Conservation (phyloP, 2,888 invertebrate species). For the Scaptomyza tumidula region DNA sequence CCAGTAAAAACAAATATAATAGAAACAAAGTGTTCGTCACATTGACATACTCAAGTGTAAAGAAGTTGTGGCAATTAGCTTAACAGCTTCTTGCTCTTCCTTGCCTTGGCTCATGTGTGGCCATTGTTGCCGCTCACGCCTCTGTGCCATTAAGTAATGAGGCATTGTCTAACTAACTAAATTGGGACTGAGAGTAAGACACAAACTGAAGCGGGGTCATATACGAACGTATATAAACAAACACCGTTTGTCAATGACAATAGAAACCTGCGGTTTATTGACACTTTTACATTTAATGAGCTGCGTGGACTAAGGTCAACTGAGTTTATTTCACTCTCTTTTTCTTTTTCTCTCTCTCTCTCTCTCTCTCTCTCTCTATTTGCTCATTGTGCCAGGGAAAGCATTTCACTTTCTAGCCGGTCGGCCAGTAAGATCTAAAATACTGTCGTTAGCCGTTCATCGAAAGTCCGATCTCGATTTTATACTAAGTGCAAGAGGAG, state of each 20-base stretch:
- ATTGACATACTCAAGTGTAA: constrained; percentile 75
- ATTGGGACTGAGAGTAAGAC: constrained; percentile 2
- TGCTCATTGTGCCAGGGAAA: constrained; percentile 14
- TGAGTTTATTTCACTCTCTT: constrained; percentile 45
- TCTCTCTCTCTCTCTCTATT: constrained; percentile 16
- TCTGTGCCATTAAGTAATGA: constrained; percentile 82
- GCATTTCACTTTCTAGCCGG: constrained; percentile 39
- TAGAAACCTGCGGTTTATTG: constrained; percentile 64
- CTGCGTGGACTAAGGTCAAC: constrained; percentile 54
- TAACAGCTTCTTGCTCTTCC: constrained; percentile 72
- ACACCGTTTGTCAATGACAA: constrained; percentile 45
- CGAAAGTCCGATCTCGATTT: constrained; percentile 1
- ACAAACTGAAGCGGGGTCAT: background rate
- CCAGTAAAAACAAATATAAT: constrained; percentile 23
- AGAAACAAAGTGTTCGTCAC: constrained; percentile 56
- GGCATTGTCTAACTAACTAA: constrained; percentile 56
- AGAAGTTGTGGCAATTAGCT: constrained; percentile 77
- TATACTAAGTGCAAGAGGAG: too few species aligned
- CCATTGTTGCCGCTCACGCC: constrained; percentile 40
- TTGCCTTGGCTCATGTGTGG: constrained; percentile 35
- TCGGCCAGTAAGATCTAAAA: constrained; percentile 12
- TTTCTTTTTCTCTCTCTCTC: background rate
- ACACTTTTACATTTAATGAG: constrained; percentile 76
- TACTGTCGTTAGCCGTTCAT: constrained; percentile 12
- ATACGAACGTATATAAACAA: constrained; percentile 1